phyloP scores from a whole-genome alignment of 2,113 vertebrate genomes.

The Lepisosteus osseus region DNA sequence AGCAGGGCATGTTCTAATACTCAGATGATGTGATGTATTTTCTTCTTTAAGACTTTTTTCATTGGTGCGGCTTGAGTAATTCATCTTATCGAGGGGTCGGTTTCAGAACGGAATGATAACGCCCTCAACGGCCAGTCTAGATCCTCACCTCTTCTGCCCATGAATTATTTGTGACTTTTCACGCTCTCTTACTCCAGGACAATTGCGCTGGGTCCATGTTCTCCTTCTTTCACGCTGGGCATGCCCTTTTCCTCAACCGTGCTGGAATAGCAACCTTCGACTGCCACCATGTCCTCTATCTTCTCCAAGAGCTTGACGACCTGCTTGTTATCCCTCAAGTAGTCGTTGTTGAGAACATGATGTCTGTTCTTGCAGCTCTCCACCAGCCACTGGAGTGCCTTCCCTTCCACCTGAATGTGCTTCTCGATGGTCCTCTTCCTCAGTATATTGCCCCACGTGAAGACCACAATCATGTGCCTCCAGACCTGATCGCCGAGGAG shows the following conservation, averaged over 20 bases:
- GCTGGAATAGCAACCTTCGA: constrained; percentile 50
- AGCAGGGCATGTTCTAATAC: too few relatives aligned
- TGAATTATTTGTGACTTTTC: too few relatives aligned
- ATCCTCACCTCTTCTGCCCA: too few relatives aligned
- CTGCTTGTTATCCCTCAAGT: constrained; percentile 62
- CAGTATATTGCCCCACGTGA: constrained; percentile 64
- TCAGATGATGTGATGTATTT: too few relatives aligned
- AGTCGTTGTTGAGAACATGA: constrained; percentile 64
- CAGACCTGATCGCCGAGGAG: constrained; percentile 62
- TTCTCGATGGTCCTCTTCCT: constrained; percentile 61
- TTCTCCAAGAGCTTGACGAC: constrained; percentile 55
- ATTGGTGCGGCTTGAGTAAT: too few relatives aligned
- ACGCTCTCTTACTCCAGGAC: too few relatives aligned
- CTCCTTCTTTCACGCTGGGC: constrained; percentile 29
- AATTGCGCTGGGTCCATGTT: constrained; percentile 33
- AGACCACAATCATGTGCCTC: constrained; percentile 65
- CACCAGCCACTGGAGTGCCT: constrained; percentile 63
- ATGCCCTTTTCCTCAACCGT: constrained; percentile 37
- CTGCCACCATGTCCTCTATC: constrained; percentile 64
- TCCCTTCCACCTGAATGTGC: constrained; percentile 65
- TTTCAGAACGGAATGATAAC: too few relatives aligned
- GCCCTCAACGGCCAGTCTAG: too few relatives aligned
- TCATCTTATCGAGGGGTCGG: too few relatives aligned
- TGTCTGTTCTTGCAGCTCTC: constrained; percentile 64
- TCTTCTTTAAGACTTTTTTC: too few relatives aligned